Evolutionary conservation across 2,888 invertebrate species (phyloP), one percentile per base, ranked within the genome.

Genomic region (Zygothrica quintamaculata): DNA sequence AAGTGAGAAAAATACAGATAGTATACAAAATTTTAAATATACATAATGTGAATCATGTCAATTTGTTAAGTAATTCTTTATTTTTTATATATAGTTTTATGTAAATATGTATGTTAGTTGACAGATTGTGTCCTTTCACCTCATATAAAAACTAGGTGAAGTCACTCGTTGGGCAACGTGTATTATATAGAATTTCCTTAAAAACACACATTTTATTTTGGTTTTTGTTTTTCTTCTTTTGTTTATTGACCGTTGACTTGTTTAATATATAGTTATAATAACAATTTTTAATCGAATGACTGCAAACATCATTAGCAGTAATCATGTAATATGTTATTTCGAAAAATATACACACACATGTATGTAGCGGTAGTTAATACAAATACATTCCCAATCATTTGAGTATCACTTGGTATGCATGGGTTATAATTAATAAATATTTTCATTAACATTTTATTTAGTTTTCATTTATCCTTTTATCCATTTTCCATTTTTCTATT

Each of bases 381-480:
- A 9, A n/a, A 22, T 73, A 62, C 52, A 68, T 68, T 58, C 57
- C 69, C 69, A 75, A 85, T 80, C 71, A 77, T 37, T 74, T 78
- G 75, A 81, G 81, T 79, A 79, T 79, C 79, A 79, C 79, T 70
- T 74, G 75, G 73, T 62, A 66, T 75, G 75, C 56, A 70, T 64
- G 56, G 74, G 69, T 62, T 39, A 16, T 9, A 9, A 9, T 37
- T 29, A 29, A 29, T 29, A 16, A 3, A 16, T 37, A 5, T 2
- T 12, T 11, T 13, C 13, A 34, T 8, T 11, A n/a, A n/a, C n/a
- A n/a, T n/a, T 13, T 34, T 7, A 1, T 34, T 62, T 46, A 62
- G 62, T 37, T 43, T 65, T 13, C 0, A n/a, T 51, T 46, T 15
- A 7, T 25, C n/a, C n/a, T 9, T 48, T 12, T 42, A 53, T 70